A percentile compares a stretch with the other conserved stretches of the same genome.
Conservation (phyloP, 2,888 invertebrate species). For the Rhamnusium bicolor region DNA sequence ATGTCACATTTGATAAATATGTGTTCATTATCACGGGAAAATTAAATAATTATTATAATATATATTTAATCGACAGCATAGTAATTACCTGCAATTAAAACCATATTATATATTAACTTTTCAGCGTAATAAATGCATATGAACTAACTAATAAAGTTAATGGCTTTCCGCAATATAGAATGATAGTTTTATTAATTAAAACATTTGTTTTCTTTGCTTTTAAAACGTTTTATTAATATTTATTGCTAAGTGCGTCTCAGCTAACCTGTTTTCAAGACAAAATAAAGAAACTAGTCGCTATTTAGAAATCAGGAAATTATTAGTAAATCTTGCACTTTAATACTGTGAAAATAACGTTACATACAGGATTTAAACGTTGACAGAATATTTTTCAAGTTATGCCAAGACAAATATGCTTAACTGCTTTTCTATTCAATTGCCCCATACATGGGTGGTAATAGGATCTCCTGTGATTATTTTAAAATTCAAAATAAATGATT, state of each 20-base stretch:
- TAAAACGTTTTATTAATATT: constrained; percentile 36
- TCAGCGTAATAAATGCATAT: too few relatives aligned
- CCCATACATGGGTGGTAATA: neutral
- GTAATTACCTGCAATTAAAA: neutral
- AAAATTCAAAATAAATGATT: neutral
- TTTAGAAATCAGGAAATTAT: constrained; percentile 37
- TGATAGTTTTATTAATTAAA: neutral
- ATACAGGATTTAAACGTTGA: neutral
- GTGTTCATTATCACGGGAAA: neutral
- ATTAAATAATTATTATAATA: neutral
- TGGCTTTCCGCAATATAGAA: neutral
- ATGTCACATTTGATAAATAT: too few relatives aligned
- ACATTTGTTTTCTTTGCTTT: neutral
- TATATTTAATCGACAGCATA: neutral
- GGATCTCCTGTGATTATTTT: neutral
- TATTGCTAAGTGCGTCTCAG: constrained; percentile 17
- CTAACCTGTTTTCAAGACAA: constrained; percentile 27
- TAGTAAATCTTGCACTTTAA: constrained; percentile 22
- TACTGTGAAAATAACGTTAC: constrained; percentile 19
- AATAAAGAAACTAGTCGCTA: constrained; percentile 30
- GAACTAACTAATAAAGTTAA: too few relatives aligned
- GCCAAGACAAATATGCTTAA: neutral
- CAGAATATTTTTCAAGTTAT: neutral
- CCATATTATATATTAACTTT: neutral
- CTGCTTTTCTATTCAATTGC: neutral